Percentiles rank a stretch among this genome's conserved stretches.
phyloP scores from a whole-genome alignment of 2,113 vertebrate genomes.

The Otocyon megalotis region DNA sequence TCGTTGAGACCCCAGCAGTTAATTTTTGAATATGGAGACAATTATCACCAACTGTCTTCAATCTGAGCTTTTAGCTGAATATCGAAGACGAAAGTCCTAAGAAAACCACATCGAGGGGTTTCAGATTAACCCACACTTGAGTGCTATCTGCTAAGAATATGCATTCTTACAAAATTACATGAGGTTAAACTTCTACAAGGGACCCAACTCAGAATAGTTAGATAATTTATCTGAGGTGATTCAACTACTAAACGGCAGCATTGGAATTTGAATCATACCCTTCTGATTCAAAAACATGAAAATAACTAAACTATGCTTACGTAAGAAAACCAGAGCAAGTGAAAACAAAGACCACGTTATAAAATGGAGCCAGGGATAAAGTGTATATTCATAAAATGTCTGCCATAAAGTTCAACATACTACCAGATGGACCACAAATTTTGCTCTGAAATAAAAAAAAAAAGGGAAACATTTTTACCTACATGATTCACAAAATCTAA shows the following conservation, averaged over 20 bases:
- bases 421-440: not conserved
- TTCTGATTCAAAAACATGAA: not conserved
- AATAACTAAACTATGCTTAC: not conserved
- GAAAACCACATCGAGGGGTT: not conserved
- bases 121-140: not conserved
- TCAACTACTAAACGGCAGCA: not conserved
- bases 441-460: not conserved
- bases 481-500: not conserved
- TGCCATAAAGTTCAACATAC: not conserved
- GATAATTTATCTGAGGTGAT: not conserved
- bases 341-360: not conserved
- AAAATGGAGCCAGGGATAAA: not conserved
- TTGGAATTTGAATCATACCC: not conserved
- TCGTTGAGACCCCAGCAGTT: not conserved
- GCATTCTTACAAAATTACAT: not conserved
- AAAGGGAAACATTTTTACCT: not conserved
- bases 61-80: not conserved
- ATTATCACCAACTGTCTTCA: not conserved
- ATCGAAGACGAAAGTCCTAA: not conserved
- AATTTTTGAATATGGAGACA: not conserved
- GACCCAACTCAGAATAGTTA: not conserved
- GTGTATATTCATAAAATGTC: not conserved
- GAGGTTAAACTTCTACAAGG: not conserved
- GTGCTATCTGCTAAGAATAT: not conserved
- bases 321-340: not conserved